Conservation (phyloP, 2,797 vertebrate species). For the Rhabdophis nuchalis region DNA sequence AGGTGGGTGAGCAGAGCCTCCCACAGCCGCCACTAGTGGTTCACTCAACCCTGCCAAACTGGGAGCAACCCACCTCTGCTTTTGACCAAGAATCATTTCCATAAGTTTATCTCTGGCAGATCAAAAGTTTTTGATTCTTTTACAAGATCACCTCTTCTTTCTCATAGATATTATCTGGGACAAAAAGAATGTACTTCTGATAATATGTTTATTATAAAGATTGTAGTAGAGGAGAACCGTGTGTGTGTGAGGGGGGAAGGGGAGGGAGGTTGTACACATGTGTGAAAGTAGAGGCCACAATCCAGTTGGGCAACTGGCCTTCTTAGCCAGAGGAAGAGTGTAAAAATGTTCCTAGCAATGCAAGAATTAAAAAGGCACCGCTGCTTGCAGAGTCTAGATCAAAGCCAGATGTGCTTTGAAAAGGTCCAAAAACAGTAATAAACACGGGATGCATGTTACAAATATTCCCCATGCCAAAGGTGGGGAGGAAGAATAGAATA, state of each 20-base stretch:
- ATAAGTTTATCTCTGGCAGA: background rate
- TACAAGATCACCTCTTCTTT: slow-evolving; percentile 26
- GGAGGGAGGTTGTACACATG: background rate
- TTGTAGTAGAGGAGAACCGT: slow-evolving; percentile 28
- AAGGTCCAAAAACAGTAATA: slow-evolving; percentile 48
- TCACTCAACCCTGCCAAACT: too few relatives aligned
- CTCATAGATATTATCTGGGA: slow-evolving; percentile 28
- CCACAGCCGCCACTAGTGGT: too few relatives aligned
- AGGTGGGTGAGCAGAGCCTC: too few relatives aligned
- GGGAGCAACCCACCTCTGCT: background rate
- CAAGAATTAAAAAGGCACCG: slow-evolving; percentile 34
- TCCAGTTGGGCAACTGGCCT: slow-evolving; percentile 60
- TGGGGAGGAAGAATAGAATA: background rate
- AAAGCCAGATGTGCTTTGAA: slow-evolving; percentile 62
- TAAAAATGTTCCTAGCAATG: slow-evolving; percentile 60
- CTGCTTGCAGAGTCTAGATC: slow-evolving; percentile 52
- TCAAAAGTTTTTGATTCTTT: slow-evolving; percentile 30
- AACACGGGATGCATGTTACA: slow-evolving; percentile 51
- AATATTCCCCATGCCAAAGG: slow-evolving; percentile 39
- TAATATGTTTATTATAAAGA: slow-evolving; percentile 47
- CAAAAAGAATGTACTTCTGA: slow-evolving; percentile 43
- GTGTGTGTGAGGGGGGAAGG: background rate
- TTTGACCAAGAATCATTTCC: background rate
- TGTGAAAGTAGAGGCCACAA: slow-evolving; percentile 49
- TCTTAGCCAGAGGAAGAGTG: slow-evolving; percentile 56